Base-by-base conservation (phyloP, 2,888 invertebrate genomes). In the Pterostichus madidus region DNA sequence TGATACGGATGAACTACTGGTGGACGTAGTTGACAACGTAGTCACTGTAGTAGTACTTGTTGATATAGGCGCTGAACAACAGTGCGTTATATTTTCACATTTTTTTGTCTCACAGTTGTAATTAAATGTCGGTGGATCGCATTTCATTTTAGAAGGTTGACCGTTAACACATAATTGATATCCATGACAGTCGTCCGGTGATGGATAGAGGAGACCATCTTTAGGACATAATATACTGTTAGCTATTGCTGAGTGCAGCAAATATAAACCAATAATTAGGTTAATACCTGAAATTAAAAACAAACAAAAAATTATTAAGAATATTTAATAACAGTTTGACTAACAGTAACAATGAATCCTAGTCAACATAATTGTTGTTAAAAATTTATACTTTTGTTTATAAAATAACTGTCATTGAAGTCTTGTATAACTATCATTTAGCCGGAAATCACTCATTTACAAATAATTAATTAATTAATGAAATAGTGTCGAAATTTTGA, bases 51-150 rank as follows among this genome's bases (percentile, higher is more conserved):
- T 59, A 10, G 24, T 24, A 3, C 17, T 24, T 11, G 11, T 24
- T 10, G 59, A 3, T 8, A 31, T 17, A 10, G 59, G 1, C 52
- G 1, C 17, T 7, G 31, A 46, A 44, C 73, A 73, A 31, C 73
- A 73, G 46, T 73, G 73, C 8, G 15, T 24, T 15, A 44, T 73
- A 46, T 73, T 73, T 46, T 73, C 46, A 44, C 73, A 73, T 73
- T 4, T 73, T 46, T 17, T 10, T 73, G 5, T 49, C n/a, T 49
- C 31, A 10, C 73, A 73, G 24, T 73, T 73, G 24, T 73, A 73
- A 15, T 44, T 73, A 10, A 46, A 73, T 11, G 73, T 46, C 4
- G 73, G 73, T 46, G 73, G 73, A 44, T 73, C 11, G 49, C 76
- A 76, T 6, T 53, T 31, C 17, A n/a, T 53, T 31, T 76, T 31